Base-by-base conservation (phyloP, 2,113 vertebrate genomes). In the Cygnus atratus region DNA sequence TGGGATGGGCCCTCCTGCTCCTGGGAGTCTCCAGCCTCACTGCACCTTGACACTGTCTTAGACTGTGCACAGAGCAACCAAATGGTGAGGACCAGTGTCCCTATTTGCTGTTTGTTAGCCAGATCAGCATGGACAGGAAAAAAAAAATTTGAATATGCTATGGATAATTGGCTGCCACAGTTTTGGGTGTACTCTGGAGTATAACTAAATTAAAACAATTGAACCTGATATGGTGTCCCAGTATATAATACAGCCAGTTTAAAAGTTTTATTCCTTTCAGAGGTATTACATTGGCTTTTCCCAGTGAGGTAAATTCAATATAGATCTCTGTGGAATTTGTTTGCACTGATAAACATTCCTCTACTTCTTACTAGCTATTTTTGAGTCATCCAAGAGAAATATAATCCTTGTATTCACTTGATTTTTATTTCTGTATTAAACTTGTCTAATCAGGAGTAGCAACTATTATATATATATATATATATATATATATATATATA, bases 1-100 rank as follows among this genome's bases (percentile, higher is more conserved):
- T 10, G 65, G 33, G 21, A 48, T 3, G 20, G 39, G 20, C 20
- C 3, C 11, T 58, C 10, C 4, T 0, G 0, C 33, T 46, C 35
- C 28, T 0, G 0, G 24, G 6, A 29, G 35, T 57, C 24, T 46
- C 33, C 2, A 5, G 22, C 22, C 55, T 35, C 18, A 9, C 25
- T 58, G 33, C 13, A 77, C 22, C 17, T 39, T 48, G 59, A 16
- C 29, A 48, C 33, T 11, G 3, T 35, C 17, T 61, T n/a, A 33
- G 50, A 15, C 39, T n/a, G 44, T 14, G 25, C 21, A 20, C 33
- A 65, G n/a, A 48, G n/a, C n/a, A 77, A 48, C 29, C 13, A 43
- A 52, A 22, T 2, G 2, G 28, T 52, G 28, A 50, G 15, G 6
- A 52, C 33, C 50, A 35, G 6, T 58, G 61, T 20, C 39, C 28